Base-by-base conservation (phyloP, 2,888 invertebrate genomes). In the Tinea pellionella region DNA sequence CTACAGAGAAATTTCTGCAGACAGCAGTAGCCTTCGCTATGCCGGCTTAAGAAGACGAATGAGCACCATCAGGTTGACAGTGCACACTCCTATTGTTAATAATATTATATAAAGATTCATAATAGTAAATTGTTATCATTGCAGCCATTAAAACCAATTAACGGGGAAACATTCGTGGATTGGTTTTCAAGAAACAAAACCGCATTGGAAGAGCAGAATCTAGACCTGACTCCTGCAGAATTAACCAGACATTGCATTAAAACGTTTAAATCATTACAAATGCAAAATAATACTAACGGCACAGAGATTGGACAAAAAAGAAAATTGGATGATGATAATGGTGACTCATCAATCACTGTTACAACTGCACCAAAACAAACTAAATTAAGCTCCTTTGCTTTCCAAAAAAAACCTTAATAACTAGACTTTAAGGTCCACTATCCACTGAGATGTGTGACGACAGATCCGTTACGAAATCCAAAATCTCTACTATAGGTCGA, bases 151-250 rank as follows among this genome's bases (percentile, higher is more conserved):
- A 76, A 77, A 65, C 78, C 81, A 0, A 63, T 71, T 0, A 75
- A 75, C 30, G 81, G 80, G n/a, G 88, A 89, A 70, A 80, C 87
- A 3, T 92, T 92, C 67, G 75, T 89, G 18, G 81, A 85, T 32
- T 92, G 92, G 92, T 91, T 89, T 64, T 77, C 84, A 0, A 85
- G 89, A 61, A 89, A 91, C 68, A 91, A 90, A 68, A 65, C 79
- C 2, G 66, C 71, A 11, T 69, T 92, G n/a, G 87, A 90, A 66
- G 76, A 77, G 53, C 88, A 91, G 66, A 80, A 89, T 67, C 89
- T 91, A 0, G 88, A 89, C 9, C 67, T 89, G 11, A 80, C 81
- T 3, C 75, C 86, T 0, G 74, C 84, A 0, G 91, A 92, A 62
- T 69, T 92, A 57, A 89, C 90, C 0, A 89, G 90, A 62, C 73